Conservation (phyloP, 2,113 vertebrate species). For the Antechinus flavipes region DNA sequence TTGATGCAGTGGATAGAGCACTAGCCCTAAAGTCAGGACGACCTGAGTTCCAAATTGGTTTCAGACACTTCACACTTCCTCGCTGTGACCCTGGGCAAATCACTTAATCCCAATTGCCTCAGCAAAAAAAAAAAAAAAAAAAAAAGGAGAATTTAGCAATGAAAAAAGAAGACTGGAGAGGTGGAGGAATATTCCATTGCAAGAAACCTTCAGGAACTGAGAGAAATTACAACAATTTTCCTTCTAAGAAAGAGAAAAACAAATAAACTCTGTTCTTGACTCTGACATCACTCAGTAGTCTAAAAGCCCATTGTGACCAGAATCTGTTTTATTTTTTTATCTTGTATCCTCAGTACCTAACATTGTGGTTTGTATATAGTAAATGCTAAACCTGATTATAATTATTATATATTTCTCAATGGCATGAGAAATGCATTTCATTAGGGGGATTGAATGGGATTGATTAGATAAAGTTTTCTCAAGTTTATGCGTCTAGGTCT, state of each 20-base stretch:
- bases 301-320: not conserved
- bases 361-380: not conserved
- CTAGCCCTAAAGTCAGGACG: too few species aligned
- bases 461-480: too few species aligned
- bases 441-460: not conserved
- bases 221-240: not conserved
- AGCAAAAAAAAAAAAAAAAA: too few species aligned
- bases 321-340: not conserved
- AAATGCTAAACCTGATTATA: not conserved
- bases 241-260: not conserved
- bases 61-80: too few species aligned
- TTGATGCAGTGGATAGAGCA: too few species aligned
- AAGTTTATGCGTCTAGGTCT: too few species aligned
- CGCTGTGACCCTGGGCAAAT: too few species aligned
- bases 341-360: not conserved
- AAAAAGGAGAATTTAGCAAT: not conserved
- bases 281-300: not conserved
- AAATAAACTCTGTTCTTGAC: not conserved
- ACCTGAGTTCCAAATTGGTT: too few species aligned
- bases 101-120: too few species aligned
- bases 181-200: not conserved
- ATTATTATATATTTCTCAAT: not conserved
- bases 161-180: not conserved
- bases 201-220: not conserved
- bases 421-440: not conserved